A percentile compares a stretch with the other conserved stretches of the same genome.
These are phyloP conservation scores for Aporophyla lueneburgensis DNA, from an alignment of 2,888 invertebrate genomes.

Conservation along the genomic window DNA sequence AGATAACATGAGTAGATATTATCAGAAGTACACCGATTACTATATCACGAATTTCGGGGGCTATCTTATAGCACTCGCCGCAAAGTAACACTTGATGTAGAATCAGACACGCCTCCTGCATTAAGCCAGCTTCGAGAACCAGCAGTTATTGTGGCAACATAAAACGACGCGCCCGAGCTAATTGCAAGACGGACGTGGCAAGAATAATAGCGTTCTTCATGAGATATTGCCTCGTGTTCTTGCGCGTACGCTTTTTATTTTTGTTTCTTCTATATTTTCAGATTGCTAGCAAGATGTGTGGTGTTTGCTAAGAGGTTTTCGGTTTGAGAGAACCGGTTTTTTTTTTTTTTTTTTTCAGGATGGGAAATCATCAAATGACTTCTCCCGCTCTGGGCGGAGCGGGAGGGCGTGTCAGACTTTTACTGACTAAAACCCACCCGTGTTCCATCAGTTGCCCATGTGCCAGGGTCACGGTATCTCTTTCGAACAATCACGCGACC, in stretches of 20 bases:
- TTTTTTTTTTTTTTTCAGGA: too few species aligned
- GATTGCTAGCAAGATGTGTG: conserved; percentile 33
- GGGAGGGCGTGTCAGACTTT: too few species aligned
- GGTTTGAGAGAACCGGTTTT: too few species aligned
- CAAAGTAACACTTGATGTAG: conserved; percentile 73
- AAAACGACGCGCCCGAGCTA: conserved; percentile 73
- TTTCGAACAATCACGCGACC: too few species aligned
- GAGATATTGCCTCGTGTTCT: conserved; percentile 68
- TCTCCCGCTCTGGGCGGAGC: too few species aligned
- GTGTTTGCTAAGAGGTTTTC: conserved; percentile 35
- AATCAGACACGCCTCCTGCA: conserved; percentile 78
- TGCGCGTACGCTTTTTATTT: conserved; percentile 60
- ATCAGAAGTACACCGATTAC: not conserved
- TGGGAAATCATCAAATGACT: too few species aligned
- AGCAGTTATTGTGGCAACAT: conserved; percentile 71
- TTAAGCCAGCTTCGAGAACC: conserved; percentile 68
- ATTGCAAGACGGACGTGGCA: conserved; percentile 77
- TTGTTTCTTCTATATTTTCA: conserved; percentile 33
- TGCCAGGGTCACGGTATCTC: too few species aligned
- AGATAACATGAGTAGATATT: too few species aligned
- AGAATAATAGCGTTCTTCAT: conserved; percentile 76
- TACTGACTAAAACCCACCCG: too few species aligned
- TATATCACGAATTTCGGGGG: not conserved
- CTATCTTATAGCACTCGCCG: conserved; percentile 10
- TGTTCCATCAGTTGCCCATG: too few species aligned